These are phyloP conservation scores for Octodonta nipae DNA, from an alignment of 2,888 invertebrate genomes.

Conservation along the genomic window DNA sequence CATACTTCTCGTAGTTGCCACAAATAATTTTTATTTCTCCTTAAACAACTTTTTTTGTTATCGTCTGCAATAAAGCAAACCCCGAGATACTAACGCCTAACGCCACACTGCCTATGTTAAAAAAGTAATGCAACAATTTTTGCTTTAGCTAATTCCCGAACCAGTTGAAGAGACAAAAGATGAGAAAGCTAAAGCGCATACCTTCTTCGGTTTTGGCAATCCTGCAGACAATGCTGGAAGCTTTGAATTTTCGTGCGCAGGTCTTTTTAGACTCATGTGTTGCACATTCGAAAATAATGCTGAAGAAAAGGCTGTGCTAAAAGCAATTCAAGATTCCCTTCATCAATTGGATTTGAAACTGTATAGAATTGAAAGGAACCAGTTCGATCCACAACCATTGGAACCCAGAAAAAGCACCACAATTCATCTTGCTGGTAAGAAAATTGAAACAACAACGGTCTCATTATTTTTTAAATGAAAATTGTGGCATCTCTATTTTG, in stretches of 20 bases:
- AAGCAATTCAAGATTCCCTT: conserved; percentile 29
- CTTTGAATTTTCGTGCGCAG: conserved; percentile 40
- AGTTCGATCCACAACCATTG: conserved; percentile 8
- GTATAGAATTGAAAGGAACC: conserved; percentile 32
- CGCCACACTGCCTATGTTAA: too few species aligned
- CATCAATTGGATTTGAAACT: conserved; percentile 35
- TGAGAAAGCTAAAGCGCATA: conserved; percentile 20
- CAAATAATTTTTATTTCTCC: too few species aligned
- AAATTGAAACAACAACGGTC: too few species aligned
- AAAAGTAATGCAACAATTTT: too few species aligned
- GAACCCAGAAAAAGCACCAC: conserved; percentile 15
- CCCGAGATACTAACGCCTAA: too few species aligned
- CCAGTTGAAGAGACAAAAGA: too few species aligned
- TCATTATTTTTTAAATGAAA: too few species aligned
- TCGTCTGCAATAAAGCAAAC: too few species aligned
- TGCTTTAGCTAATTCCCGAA: too few species aligned
- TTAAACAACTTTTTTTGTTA: too few species aligned
- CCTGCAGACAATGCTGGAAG: conserved; percentile 35
- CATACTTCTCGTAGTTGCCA: too few species aligned
- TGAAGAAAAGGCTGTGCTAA: conserved; percentile 35
- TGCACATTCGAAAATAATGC: conserved; percentile 37
- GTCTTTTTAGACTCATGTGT: conserved; percentile 42
- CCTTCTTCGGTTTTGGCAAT: conserved; percentile 28
- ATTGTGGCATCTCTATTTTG: too few species aligned
- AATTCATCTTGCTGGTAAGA: conserved; percentile 4